Evolutionary conservation across 92 coral and sea anemone genomes (phyloP).

Genomic region (Desmophyllum pertusum): DNA sequence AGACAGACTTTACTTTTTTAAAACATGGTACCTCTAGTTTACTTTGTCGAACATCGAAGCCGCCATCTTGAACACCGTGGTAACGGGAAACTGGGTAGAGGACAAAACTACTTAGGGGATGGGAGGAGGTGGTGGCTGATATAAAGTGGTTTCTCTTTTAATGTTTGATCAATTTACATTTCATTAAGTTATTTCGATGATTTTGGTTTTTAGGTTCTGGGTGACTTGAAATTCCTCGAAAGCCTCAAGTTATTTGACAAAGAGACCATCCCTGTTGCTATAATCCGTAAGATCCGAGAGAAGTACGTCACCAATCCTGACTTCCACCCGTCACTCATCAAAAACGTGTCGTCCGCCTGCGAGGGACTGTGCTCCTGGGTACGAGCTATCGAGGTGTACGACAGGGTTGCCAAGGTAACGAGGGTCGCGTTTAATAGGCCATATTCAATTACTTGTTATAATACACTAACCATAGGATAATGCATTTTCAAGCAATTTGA

Average conservation of each 20-base stretch:
- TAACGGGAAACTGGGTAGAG: neutral
- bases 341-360: constrained; percentile 94
- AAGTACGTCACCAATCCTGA: constrained; percentile 92
- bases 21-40: neutral
- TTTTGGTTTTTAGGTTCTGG: constrained; percentile 69
- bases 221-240: constrained; percentile 96
- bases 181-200: neutral
- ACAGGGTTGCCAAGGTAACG: constrained; percentile 95
- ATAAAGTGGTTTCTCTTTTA: neutral
- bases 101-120: neutral
- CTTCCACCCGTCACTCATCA: constrained; percentile 94
- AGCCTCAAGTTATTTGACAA: constrained; percentile 89
- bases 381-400: constrained; percentile 97
- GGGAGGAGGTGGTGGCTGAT: neutral
- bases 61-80: neutral
- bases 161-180: neutral
- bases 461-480: too few relatives aligned
- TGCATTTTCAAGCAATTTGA: too few relatives aligned
- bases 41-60: neutral
- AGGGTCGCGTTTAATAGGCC: neutral
- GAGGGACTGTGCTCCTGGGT: constrained; percentile 99
- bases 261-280: constrained; percentile 78
- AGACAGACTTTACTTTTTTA: too few relatives aligned
- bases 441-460: neutral
- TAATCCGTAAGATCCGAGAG: constrained; percentile 91